Evolutionary conservation across 1,140 invertebrate genomes (phyloP), one percentile per base, ranked within the genome.

Genomic region (Drosophila obscura): DNA sequence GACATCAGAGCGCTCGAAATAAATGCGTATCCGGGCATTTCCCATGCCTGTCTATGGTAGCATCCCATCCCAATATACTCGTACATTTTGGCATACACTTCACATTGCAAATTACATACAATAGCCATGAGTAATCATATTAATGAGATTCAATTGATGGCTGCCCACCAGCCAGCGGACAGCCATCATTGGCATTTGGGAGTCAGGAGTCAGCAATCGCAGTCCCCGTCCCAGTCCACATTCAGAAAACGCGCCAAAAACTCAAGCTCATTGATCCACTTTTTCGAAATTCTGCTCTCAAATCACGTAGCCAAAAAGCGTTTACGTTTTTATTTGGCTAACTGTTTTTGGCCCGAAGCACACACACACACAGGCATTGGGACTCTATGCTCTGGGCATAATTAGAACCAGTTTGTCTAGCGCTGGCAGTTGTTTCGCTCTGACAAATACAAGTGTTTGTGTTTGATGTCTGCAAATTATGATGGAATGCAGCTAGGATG

Each of bases 41-140:
- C 69, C 66, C 73, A 60, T 43, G 51, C 26, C 46, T 24, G 26
- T 15, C 49, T 31, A 44, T 46, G 43, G 48, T 79, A 79, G 75
- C 75, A 76, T 76, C 80, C 61, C 77, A 59, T 76, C 80, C 61
- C 77, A 59, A 67, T 58, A 62, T 57, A 39, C 35, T 13, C 11
- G 31, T 9, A 64, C 44, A 52, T 69, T 84, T 78, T 78, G 74
- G 66, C 59, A 66, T 73, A 69, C 59, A 83, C 80, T 83, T 82
- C 80, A 83, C 41, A 48, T 52, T 59, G 58, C 76, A 69, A 87
- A 87, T 87, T 88, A 87, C 83, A 83, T 57, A 39, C 35, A 39
- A 39, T 39, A 72, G 61, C 60, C 83, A 88, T 88, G 83, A 88
- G 83, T 88, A 88, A 88, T 88, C 79, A 78, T 73, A 74, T 77